Base-by-base conservation (phyloP, 2,113 vertebrate species). In the Phalacrocorax brasilianus region DNA sequence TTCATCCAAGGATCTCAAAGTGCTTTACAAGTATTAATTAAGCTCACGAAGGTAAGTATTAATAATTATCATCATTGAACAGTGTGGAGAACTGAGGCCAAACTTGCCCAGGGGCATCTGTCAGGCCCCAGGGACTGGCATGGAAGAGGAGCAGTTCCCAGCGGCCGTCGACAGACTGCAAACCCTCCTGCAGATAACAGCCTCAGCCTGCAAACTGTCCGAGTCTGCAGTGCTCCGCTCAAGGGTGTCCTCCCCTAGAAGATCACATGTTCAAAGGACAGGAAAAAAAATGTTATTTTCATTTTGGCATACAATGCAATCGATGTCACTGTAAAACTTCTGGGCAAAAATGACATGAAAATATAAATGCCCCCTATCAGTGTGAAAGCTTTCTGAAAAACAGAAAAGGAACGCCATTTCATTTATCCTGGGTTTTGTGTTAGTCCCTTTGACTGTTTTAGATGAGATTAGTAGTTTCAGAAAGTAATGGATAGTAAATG, bases 1-100 rank as follows among this genome's bases (percentile, higher is more conserved):
- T 97, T 94, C 86, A 95, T 96, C 80, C 53, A 50, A 91, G 58
- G 62, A 92, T 89, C 84, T 92, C 81, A 96, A 92, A 94, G 86
- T 4, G 2, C 88, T 93, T 71, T 72, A 63, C 6, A 88, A 77
- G 72, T 85, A 95, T 89, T 96, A 96, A 96, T 95, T 97, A 97
- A 91, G 53, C 65, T 93, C 56, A 59, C 75, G 56, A 44, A 84
- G 61, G 84, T 89, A 81, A 84, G 45, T 72, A 89, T 49, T 72
- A 91, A 96, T 93, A 96, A 95, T 92, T 91, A 95, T 80, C 12
- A 1, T 56, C 79, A 92, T 47, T 89, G 96, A 87, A 75, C 66
- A 82, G 44, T 0, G 0, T 7, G n/a, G 49, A 81, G 66, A 94
- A 52, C 85, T 55, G 67, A 70, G 89, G 92, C 58, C 62, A 52